Conservation (phyloP, 1,140 invertebrate genomes). For the Riptortus pedestris region DNA sequence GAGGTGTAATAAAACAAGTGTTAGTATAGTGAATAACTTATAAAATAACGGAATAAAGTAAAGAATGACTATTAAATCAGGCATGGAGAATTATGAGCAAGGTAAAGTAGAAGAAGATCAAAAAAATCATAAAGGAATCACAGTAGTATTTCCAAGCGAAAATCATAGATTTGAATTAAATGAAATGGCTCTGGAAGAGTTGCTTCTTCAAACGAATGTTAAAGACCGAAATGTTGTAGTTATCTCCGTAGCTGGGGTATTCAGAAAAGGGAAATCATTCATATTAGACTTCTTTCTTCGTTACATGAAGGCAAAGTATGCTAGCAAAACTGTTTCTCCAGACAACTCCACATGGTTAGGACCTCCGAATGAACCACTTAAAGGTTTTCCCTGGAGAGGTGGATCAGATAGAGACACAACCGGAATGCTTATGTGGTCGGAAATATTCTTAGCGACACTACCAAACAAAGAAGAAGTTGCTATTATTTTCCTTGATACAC, state of each 20-base stretch:
- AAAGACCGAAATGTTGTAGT: constrained; percentile 74
- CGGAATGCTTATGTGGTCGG: constrained; percentile 87
- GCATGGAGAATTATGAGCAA: too few relatives aligned
- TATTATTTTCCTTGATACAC: constrained; percentile 86
- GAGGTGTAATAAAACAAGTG: too few relatives aligned
- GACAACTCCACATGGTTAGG: constrained; percentile 50
- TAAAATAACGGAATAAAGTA: too few relatives aligned
- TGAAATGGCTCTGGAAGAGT: constrained; percentile 57
- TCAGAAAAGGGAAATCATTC: constrained; percentile 92
- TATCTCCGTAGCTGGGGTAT: constrained; percentile 85
- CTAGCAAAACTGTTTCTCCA: constrained; percentile 36
- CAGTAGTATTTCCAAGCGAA: too few relatives aligned
- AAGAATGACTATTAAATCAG: too few relatives aligned
- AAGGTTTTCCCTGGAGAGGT: constrained; percentile 85
- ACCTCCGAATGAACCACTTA: constrained; percentile 50
- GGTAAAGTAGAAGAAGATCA: too few relatives aligned
- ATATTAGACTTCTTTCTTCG: constrained; percentile 82
- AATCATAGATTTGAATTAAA: constrained; percentile 39
- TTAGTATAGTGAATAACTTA: too few relatives aligned
- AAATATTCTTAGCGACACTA: constrained; percentile 65
- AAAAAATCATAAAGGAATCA: too few relatives aligned
- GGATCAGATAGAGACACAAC: constrained; percentile 88
- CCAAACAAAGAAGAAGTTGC: constrained; percentile 68
- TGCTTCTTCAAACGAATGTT: constrained; percentile 65
- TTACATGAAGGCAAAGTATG: constrained; percentile 51